These are phyloP conservation scores for Tolypeutes matacus DNA, from an alignment of 2,797 vertebrate genomes.

Conservation along the genomic window DNA sequence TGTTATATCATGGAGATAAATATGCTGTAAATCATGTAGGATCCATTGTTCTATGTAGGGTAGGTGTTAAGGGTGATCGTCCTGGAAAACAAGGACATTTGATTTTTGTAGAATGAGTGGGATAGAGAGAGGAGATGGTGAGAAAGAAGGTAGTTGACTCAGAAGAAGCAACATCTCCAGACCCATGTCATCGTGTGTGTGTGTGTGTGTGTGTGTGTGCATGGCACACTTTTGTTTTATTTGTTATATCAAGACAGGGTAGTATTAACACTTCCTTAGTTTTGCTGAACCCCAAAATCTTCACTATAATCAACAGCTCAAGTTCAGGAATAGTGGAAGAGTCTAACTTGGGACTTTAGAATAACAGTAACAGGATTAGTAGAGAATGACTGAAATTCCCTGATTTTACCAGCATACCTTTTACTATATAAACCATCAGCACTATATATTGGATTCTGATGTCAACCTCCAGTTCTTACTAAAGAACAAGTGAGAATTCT, in stretches of 20 bases:
- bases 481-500: conserved; percentile 43
- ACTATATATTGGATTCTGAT: neutral
- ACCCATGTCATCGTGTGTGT: neutral
- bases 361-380: conserved; percentile 54
- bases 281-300: conserved; percentile 23
- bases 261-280: conserved; percentile 24
- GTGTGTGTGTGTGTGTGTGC: neutral
- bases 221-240: conserved; percentile 18
- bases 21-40: neutral
- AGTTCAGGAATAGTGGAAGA: conserved; percentile 11
- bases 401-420: conserved; percentile 11
- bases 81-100: neutral
- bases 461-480: neutral
- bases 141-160: neutral
- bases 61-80: neutral
- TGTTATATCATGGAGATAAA: neutral
- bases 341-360: conserved; percentile 50
- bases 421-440: neutral
- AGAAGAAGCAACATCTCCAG: neutral
- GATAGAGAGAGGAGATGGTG: neutral
- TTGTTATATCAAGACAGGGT: conserved; percentile 24
- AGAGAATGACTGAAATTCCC: conserved; percentile 40
- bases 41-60: neutral
- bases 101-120: conserved; percentile 31
- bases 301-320: conserved; percentile 23